A percentile compares a stretch with the other conserved stretches of the same genome.
Evolutionary conservation across 2,797 vertebrate species (phyloP).

Genomic region (Lindbergichthys nudifrons): DNA sequence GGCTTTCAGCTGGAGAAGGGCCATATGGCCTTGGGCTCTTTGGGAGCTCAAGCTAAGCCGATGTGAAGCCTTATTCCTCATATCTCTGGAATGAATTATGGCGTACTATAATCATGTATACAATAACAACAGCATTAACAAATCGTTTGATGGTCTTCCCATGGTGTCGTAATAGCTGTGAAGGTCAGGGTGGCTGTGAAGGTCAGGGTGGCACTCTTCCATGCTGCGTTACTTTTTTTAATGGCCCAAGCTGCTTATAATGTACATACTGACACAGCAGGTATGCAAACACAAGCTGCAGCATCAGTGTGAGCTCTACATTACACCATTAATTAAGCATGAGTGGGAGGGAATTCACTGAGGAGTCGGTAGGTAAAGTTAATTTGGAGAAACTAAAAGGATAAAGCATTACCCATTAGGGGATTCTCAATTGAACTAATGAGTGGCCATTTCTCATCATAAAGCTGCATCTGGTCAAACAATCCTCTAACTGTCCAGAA

Average conservation of each 20-base stretch:
- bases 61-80: constrained; percentile 70
- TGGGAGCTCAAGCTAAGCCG: constrained; percentile 73
- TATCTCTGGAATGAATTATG: constrained; percentile 71
- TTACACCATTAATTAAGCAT: constrained; percentile 26
- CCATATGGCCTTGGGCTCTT: constrained; percentile 77
- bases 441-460: constrained; percentile 32
- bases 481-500: constrained; percentile 22
- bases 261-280: constrained; percentile 39
- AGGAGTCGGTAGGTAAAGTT: constrained; percentile 42
- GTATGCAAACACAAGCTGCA: constrained; percentile 48
- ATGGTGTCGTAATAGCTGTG: constrained; percentile 40
- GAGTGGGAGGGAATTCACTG: constrained; percentile 27
- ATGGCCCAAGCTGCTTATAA: constrained; percentile 41
- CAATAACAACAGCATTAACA: constrained; percentile 67
- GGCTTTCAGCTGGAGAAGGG: constrained; percentile 76
- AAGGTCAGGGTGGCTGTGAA: constrained; percentile 46
- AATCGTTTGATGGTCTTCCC: constrained; percentile 52
- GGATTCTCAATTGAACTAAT: constrained; percentile 47
- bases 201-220: constrained; percentile 29
- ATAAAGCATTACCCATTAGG: constrained; percentile 23
- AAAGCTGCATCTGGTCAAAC: constrained; percentile 30
- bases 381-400: constrained; percentile 28
- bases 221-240: constrained; percentile 44
- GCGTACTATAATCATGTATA: constrained; percentile 57
- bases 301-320: constrained; percentile 28